Base-by-base conservation (phyloP, 2,113 vertebrate genomes). In the Carettochelys insculpta region DNA sequence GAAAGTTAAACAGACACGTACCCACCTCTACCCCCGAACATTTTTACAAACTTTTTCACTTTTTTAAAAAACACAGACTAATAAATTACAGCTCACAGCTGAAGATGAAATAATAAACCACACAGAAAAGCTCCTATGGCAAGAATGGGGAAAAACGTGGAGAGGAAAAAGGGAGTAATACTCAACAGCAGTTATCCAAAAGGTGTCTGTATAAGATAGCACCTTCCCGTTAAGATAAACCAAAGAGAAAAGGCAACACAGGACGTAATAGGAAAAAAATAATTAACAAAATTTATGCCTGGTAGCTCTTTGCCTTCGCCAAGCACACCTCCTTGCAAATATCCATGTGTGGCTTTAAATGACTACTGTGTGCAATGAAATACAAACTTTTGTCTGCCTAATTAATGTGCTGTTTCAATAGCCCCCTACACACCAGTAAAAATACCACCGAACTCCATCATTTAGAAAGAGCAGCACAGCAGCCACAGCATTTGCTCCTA, bases 301-400 rank as follows among this genome's bases (percentile, higher is more conserved):
- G 43, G n/a, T 50, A 2, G 2, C 10, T 31, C 22, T 78, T 84
- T 5, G 4, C 81, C 2, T 19, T 3, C 12, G 19, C 61, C 3
- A 20, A 58, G n/a, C n/a, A 75, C 45, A 56, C 31, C 1, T 12
- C n/a, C 82, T 51, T 75, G 65, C 52, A 85, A 87, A 89, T 53
- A 56, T 20, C 17, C 12, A 27, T 5, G 45, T 1, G 0, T 11
- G 11, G 48, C 53, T n/a, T 80, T 48, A 6, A 0, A 1, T 41
- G 68, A 83, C 52, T 31, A 19, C 43, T 9, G 3, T 51, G 27
- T 78, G 45, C 24, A 85, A 52, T 38, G 56, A 65, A 76, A 51
- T 24, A 20, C 48, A 77, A 41, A n/a, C 1, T 5, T 25, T 34
- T n/a, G 29, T 31, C 56, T n/a, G 41, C 31, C 11, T 1, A 12